Evolutionary conservation across 2,888 invertebrate species (phyloP).

Genomic region (Caenorhabditis plicata): DNA sequence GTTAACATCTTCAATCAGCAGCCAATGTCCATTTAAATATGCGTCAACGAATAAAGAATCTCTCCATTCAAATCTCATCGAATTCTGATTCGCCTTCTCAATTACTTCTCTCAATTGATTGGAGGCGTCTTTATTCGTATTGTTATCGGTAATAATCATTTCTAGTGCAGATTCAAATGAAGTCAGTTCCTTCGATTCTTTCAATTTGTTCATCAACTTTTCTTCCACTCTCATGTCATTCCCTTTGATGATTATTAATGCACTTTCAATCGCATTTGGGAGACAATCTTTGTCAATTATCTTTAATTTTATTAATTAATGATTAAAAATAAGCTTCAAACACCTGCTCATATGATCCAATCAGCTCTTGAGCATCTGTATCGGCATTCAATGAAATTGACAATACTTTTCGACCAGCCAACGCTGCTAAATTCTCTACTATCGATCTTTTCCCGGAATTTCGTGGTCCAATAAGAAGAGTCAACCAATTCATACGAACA

Average conservation of each 20-base stretch:
- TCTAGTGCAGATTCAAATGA: slow-evolving; percentile 28
- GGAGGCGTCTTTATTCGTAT: slow-evolving; percentile 1
- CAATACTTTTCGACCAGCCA: slow-evolving; percentile 77
- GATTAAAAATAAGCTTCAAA: no score
- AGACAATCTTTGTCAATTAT: slow-evolving; percentile 36
- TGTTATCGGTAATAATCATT: slow-evolving; percentile 8
- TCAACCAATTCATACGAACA: slow-evolving; percentile 87
- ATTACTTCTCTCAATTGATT: slow-evolving; percentile 19
- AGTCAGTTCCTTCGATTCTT: slow-evolving; percentile 17
- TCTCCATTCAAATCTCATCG: slow-evolving; percentile 69
- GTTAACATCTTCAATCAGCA: slow-evolving; percentile 68
- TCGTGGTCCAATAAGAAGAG: slow-evolving; percentile 78
- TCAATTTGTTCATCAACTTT: slow-evolving; percentile 2
- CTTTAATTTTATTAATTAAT: no score
- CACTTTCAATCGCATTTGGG: slow-evolving; percentile 10
- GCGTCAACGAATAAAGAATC: slow-evolving; percentile 69
- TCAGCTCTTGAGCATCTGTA: slow-evolving; percentile 89
- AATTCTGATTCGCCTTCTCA: slow-evolving; percentile 21
- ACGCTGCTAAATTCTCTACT: slow-evolving; percentile 77
- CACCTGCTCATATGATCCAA: slow-evolving; percentile 96
- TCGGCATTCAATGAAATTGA: slow-evolving; percentile 83
- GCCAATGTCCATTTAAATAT: slow-evolving; percentile 67
- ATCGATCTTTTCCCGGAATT: slow-evolving; percentile 80
- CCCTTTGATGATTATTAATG: slow-evolving; percentile 10
- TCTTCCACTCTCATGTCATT: slow-evolving; percentile 1